Conservation (phyloP, 2,113 vertebrate genomes). For the Mus pahari region DNA sequence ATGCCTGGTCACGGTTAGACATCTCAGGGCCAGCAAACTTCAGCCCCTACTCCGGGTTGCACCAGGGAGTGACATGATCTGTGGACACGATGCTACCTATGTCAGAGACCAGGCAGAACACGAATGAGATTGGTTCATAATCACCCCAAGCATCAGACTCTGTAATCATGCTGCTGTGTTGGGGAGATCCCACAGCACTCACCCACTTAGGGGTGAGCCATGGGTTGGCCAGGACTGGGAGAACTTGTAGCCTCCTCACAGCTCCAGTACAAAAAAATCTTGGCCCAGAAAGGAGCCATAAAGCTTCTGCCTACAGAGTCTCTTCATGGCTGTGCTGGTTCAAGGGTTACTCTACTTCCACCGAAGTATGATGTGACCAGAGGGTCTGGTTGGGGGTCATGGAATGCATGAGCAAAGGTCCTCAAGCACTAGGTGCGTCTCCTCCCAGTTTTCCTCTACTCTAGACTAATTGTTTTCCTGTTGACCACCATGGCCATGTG, state of each 20-base stretch:
- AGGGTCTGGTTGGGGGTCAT: neutral
- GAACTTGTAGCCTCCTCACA: neutral
- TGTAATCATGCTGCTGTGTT: fast-evolving
- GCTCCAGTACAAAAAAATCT: neutral
- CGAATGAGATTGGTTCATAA: neutral
- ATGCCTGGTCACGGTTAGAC: neutral
- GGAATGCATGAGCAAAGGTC: neutral
- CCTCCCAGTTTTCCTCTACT: neutral
- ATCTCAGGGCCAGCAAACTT: neutral
- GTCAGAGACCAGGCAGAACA: neutral
- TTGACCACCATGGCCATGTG: neutral
- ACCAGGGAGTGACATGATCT: neutral
- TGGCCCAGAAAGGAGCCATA: neutral
- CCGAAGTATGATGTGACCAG: fast-evolving
- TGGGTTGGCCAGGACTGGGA: too few relatives aligned
- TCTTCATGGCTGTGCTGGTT: neutral
- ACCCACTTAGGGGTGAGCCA: fast-evolving
- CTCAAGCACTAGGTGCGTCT: neutral
- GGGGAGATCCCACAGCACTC: fast-evolving
- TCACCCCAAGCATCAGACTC: neutral
- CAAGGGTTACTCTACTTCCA: fast-evolving
- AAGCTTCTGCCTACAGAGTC: fast-evolving
- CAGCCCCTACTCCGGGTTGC: too few relatives aligned
- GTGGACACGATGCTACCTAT: too few relatives aligned
- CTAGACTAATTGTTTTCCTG: neutral